phyloP scores from a whole-genome alignment of 2,888 invertebrate genomes.

The Nephrotoma appendiculata region DNA sequence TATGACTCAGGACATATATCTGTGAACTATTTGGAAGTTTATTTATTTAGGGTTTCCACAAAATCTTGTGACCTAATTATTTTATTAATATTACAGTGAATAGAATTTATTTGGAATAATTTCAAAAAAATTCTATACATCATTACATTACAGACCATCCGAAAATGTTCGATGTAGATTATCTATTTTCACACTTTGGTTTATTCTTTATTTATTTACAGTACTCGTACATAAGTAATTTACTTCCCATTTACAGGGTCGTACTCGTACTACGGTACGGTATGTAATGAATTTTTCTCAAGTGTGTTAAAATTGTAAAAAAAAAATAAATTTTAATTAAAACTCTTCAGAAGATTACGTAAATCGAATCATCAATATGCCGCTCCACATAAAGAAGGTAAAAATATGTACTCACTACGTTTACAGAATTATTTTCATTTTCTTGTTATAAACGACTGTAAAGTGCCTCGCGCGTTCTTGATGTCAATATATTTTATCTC shows the following conservation, averaged over 20 bases:
- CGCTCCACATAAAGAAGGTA: background rate
- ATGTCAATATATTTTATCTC: background rate
- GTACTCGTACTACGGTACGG: background rate
- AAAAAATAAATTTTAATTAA: background rate
- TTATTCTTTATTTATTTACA: background rate
- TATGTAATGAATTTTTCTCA: background rate
- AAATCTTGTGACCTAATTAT: too few relatives aligned
- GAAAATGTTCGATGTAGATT: too few relatives aligned
- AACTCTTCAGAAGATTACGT: background rate
- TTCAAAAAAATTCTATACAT: too few relatives aligned
- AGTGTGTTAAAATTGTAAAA: background rate
- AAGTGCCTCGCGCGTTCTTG: background rate
- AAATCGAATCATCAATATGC: background rate
- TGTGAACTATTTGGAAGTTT: too few relatives aligned
- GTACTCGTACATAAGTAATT: background rate
- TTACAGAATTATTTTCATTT: background rate
- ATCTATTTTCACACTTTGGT: background rate
- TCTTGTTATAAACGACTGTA: background rate
- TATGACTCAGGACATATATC: too few relatives aligned
- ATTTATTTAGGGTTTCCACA: too few relatives aligned
- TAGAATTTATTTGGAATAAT: too few relatives aligned
- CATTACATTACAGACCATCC: too few relatives aligned
- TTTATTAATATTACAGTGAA: too few relatives aligned
- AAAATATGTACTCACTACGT: background rate
- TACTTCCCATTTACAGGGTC: background rate